Evolutionary conservation across 2,888 invertebrate genomes (phyloP).

Genomic region (Xestia xanthographa): DNA sequence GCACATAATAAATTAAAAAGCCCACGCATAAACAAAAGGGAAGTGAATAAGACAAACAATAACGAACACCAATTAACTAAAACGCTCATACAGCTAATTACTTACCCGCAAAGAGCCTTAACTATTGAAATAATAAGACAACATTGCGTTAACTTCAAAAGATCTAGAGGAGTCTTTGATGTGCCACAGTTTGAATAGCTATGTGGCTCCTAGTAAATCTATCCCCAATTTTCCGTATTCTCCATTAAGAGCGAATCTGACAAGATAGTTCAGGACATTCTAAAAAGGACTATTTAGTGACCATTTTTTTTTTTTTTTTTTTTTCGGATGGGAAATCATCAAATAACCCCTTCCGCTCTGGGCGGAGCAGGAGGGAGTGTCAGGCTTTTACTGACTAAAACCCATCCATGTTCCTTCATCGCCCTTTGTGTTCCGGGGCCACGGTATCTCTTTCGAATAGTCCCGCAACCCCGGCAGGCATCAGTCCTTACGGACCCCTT

Average conservation of each 20-base stretch:
- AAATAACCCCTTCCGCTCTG: too few relatives aligned
- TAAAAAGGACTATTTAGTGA: too few relatives aligned
- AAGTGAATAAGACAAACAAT: not conserved
- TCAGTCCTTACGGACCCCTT: too few relatives aligned
- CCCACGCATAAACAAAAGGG: not conserved
- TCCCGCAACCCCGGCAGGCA: too few relatives aligned
- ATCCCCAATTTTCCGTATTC: slow-evolving; percentile 36
- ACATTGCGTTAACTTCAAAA: slow-evolving; percentile 26
- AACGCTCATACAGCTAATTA: slow-evolving; percentile 16
- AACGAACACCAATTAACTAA: slow-evolving; percentile 1
- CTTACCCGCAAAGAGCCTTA: not conserved
- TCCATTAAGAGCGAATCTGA: slow-evolving; percentile 11
- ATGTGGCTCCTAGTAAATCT: slow-evolving; percentile 33
- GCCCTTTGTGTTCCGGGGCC: too few relatives aligned
- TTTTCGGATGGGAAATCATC: too few relatives aligned
- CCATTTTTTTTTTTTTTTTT: too few relatives aligned
- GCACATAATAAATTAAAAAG: not conserved
- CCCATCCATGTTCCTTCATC: too few relatives aligned
- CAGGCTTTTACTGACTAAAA: too few relatives aligned
- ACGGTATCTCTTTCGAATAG: too few relatives aligned
- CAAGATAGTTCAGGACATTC: not conserved
- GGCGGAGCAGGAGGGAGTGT: too few relatives aligned
- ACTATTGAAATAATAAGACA: slow-evolving; percentile 27
- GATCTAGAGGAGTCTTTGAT: slow-evolving; percentile 35
- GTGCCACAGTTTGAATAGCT: slow-evolving; percentile 11